A percentile compares a stretch with the other conserved stretches of the same genome.
Evolutionary conservation across 2,113 vertebrate species (phyloP).

Genomic region (Falcunculus frontatus): DNA sequence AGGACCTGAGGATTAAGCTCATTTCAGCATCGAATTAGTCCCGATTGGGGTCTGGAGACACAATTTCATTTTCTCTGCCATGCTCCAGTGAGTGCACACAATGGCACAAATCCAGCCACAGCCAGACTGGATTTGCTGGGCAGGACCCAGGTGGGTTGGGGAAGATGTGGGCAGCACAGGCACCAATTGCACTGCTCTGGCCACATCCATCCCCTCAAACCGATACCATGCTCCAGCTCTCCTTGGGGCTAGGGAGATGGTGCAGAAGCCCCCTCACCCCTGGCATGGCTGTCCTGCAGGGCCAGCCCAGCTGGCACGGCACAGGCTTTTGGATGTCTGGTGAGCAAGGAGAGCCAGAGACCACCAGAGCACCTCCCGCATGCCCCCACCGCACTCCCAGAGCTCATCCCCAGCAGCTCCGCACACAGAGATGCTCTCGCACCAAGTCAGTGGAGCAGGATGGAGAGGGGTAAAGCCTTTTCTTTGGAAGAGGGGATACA

Average conservation of each 20-base stretch:
- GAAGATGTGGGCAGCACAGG: background rate
- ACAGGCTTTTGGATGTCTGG: background rate
- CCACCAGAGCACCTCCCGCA: background rate
- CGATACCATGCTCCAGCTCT: rapidly evolving
- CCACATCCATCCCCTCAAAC: rapidly evolving
- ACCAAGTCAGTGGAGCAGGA: rapidly evolving
- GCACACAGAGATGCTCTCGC: rapidly evolving
- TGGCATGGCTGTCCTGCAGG: background rate
- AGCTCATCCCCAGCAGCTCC: background rate
- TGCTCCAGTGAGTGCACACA: background rate
- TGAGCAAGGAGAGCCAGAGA: background rate
- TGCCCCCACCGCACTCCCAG: background rate
- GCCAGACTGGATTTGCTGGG: slow-evolving; percentile 30
- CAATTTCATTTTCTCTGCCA: slow-evolving; percentile 36
- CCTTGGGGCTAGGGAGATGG: rapidly evolving
- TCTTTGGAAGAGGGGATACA: background rate
- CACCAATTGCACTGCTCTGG: background rate
- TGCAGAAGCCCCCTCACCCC: background rate
- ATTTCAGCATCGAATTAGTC: background rate
- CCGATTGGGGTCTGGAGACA: slow-evolving; percentile 18
- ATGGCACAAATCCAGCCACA: slow-evolving; percentile 10
- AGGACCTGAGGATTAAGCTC: slow-evolving; percentile 15
- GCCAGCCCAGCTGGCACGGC: background rate
- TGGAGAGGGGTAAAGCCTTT: background rate
- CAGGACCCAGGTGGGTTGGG: background rate